Conservation (phyloP, 2,113 vertebrate species). For the Rhodinocichla rosea region DNA sequence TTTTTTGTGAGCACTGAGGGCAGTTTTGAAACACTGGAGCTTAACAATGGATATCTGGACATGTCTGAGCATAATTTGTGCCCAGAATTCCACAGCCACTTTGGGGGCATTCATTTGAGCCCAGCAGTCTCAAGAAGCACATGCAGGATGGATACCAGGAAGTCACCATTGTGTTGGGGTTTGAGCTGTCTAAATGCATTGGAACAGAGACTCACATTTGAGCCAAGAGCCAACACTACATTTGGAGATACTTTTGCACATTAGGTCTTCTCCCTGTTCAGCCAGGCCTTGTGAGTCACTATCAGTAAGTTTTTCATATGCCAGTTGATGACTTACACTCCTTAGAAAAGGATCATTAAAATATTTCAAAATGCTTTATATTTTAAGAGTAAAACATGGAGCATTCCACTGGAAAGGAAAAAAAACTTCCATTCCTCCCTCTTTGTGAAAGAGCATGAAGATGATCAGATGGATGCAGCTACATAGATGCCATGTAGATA, state of each 20-base stretch:
- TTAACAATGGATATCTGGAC: neutral
- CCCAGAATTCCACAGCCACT: neutral
- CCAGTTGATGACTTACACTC: neutral
- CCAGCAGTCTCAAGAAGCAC: neutral
- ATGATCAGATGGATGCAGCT: neutral
- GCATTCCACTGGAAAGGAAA: neutral
- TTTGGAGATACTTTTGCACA: neutral
- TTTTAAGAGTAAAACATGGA: neutral
- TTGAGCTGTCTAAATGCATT: neutral
- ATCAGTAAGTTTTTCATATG: neutral
- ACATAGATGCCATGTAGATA: neutral
- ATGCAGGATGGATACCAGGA: accelerated
- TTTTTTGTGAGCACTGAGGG: neutral
- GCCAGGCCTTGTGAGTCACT: neutral
- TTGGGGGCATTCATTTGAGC: neutral
- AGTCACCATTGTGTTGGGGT: neutral
- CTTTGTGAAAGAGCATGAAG: neutral
- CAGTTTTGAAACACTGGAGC: neutral
- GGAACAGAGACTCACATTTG: neutral
- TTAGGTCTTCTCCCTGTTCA: neutral
- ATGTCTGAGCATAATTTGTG: neutral
- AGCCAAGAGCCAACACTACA: neutral
- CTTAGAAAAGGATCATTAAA: neutral
- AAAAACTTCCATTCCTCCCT: neutral
- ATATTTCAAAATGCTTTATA: neutral